A percentile compares a stretch with the other conserved stretches of the same genome.
Conservation (phyloP, 2,888 invertebrate species). For the Amiota communis region DNA sequence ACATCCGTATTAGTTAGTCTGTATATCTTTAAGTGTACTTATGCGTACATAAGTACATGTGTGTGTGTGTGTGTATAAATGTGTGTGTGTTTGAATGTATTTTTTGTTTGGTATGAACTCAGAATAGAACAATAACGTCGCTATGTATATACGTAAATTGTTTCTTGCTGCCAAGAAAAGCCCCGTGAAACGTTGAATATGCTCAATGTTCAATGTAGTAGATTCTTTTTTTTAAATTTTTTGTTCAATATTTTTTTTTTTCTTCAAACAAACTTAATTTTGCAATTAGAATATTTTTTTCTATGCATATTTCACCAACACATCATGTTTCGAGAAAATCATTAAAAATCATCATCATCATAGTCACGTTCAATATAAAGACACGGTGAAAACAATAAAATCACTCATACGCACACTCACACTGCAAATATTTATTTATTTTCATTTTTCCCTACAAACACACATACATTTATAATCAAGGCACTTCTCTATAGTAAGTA, state of each 20-base stretch:
- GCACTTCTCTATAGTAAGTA: not conserved
- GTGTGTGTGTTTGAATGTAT: not conserved
- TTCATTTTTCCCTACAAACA: not conserved
- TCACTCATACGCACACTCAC: constrained; percentile 7
- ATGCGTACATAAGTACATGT: not conserved
- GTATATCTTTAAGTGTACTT: too few species aligned
- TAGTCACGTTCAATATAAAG: constrained; percentile 35
- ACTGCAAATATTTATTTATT: not conserved
- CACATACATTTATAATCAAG: not conserved
- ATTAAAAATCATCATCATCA: constrained; percentile 40
- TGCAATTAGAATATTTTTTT: constrained; percentile 42
- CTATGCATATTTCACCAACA: constrained; percentile 8
- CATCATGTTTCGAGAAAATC: constrained; percentile 30
- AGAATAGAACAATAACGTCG: constrained; percentile 31
- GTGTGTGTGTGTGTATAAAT: not conserved
- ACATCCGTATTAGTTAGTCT: too few species aligned
- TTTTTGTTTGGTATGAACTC: constrained; percentile 13
- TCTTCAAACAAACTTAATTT: constrained; percentile 40
- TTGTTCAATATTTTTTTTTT: constrained; percentile 18
- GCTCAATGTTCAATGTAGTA: not conserved
- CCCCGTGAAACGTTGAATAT: constrained; percentile 24
- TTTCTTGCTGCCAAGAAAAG: constrained; percentile 30
- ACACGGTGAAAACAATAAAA: constrained; percentile 19
- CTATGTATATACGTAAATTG: constrained; percentile 20
- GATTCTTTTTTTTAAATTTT: not conserved